phyloP scores from a whole-genome alignment of 2,888 invertebrate species.

The Nomada lathburiana region DNA sequence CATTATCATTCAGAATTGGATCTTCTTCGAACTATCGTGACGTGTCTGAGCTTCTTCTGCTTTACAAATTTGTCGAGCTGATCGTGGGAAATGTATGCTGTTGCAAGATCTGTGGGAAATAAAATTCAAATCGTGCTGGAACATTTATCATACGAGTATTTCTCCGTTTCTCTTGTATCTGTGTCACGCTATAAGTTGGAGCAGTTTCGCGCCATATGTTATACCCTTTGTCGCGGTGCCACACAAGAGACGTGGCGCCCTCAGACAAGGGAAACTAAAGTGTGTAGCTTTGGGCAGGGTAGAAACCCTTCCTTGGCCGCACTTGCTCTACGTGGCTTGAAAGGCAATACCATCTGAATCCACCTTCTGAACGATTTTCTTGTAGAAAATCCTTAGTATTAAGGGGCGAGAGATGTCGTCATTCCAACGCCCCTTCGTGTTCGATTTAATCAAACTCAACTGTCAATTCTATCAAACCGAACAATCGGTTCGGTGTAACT shows the following conservation, averaged over 20 bases:
- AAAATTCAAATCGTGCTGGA: slow-evolving; percentile 10
- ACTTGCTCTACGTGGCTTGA: background rate
- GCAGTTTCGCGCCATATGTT: slow-evolving; percentile 40
- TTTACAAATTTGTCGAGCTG: background rate
- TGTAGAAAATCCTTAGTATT: background rate
- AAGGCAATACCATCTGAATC: slow-evolving; percentile 13
- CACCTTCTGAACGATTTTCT: background rate
- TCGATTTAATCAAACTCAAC: too few relatives aligned
- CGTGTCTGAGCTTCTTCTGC: too few relatives aligned
- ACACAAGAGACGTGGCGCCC: slow-evolving; percentile 70
- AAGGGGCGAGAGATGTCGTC: background rate
- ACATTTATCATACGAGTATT: slow-evolving; percentile 12
- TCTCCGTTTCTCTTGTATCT: slow-evolving; percentile 14
- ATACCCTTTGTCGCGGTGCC: slow-evolving; percentile 45
- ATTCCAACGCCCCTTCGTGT: too few relatives aligned
- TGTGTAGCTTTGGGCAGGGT: slow-evolving; percentile 47
- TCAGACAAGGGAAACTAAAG: slow-evolving; percentile 59
- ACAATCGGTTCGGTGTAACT: too few relatives aligned
- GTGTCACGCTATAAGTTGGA: slow-evolving; percentile 26
- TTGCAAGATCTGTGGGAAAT: slow-evolving; percentile 1
- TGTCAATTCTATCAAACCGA: too few relatives aligned
- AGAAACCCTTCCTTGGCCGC: slow-evolving; percentile 51
- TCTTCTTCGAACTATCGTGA: too few relatives aligned
- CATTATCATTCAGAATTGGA: background rate
- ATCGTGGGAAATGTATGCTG: background rate